These are phyloP conservation scores for Polypterus bichir DNA, from an alignment of 2,113 vertebrate species.

Conservation along the genomic window DNA sequence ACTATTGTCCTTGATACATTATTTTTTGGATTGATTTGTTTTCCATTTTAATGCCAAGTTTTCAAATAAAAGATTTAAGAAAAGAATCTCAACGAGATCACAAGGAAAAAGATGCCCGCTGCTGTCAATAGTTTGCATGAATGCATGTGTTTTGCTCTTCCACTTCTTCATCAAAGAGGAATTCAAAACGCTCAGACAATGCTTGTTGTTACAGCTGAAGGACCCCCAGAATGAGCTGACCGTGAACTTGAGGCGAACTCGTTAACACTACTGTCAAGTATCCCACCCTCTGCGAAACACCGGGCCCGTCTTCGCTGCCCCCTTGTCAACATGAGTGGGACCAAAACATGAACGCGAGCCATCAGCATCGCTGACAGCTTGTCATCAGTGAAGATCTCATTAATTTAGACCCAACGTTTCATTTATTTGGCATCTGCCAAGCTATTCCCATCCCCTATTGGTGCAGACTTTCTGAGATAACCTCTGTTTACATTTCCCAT, in stretches of 20 bases:
- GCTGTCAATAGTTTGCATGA: too few relatives aligned
- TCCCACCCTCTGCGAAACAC: conserved; percentile 68
- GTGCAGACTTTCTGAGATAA: conserved; percentile 21
- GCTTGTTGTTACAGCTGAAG: too few relatives aligned
- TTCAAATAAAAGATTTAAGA: too few relatives aligned
- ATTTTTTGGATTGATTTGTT: too few relatives aligned
- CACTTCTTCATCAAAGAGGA: too few relatives aligned
- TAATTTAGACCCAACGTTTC: conserved; percentile 74
- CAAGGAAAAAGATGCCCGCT: too few relatives aligned
- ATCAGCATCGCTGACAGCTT: conserved; percentile 68
- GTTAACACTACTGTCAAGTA: conserved; percentile 72
- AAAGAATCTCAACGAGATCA: too few relatives aligned
- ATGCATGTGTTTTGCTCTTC: too few relatives aligned
- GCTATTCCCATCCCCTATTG: conserved; percentile 69
- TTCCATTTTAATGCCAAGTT: too few relatives aligned
- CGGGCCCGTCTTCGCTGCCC: conserved; percentile 65
- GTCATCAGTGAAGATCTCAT: conserved; percentile 62
- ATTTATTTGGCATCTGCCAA: conserved; percentile 87
- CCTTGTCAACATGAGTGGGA: conserved; percentile 67
- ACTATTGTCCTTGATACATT: too few relatives aligned
- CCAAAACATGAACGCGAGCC: conserved; percentile 52
- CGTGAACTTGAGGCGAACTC: conserved; percentile 74
- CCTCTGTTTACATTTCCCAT: conserved; percentile 78
- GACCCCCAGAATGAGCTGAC: conserved; percentile 32
- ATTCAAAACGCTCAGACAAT: too few relatives aligned